A percentile compares a stretch with the other conserved stretches of the same genome.
These are phyloP conservation scores for Acanthiza pusilla DNA, from an alignment of 2,797 vertebrate species.

Conservation along the genomic window DNA sequence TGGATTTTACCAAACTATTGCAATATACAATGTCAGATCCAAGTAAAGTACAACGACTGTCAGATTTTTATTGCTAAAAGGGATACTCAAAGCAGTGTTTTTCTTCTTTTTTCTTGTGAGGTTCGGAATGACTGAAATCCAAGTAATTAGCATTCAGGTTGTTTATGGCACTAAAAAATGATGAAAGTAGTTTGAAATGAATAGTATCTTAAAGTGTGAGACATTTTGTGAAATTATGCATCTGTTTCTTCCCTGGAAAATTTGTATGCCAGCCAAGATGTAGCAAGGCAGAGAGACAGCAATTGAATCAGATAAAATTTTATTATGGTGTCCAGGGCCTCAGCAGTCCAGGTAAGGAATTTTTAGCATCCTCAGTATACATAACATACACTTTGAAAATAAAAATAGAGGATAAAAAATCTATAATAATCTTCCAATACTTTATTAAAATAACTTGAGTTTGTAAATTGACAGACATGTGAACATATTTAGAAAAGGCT, in stretches of 20 bases:
- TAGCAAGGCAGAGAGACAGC: neutral
- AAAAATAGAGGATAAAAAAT: neutral
- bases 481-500: neutral
- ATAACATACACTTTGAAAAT: neutral
- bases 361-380: neutral
- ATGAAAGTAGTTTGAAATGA: conserved; percentile 27
- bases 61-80: neutral
- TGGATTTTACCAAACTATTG: neutral
- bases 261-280: neutral
- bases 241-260: conserved; percentile 41
- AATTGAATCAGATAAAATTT: neutral
- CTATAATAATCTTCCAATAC: fast-evolving
- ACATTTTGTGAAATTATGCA: conserved; percentile 45
- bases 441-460: neutral
- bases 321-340: neutral
- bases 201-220: conserved; percentile 33
- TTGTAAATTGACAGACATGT: neutral
- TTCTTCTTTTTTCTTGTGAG: neutral
- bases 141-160: conserved; percentile 42
- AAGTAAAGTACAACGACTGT: neutral
- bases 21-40: neutral
- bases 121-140: neutral
- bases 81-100: neutral
- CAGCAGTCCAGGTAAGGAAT: neutral
- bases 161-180: conserved; percentile 39